Evolutionary conservation across 1,140 invertebrate genomes (phyloP).

Genomic region (Parasteatoda tepidariorum): DNA sequence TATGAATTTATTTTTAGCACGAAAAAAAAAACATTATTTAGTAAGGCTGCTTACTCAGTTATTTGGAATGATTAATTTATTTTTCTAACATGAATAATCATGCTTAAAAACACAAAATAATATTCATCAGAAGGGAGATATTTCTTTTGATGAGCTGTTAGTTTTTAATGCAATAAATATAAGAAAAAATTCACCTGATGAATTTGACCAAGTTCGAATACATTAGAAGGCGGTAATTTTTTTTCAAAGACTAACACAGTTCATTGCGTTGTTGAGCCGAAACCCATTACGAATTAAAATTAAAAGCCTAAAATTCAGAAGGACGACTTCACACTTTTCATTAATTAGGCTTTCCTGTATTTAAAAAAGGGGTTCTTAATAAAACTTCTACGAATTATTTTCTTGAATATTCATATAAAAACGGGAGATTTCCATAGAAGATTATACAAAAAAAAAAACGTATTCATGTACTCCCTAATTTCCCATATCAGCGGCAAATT

Average conservation of each 20-base stretch:
- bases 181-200: neutral
- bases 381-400: constrained; percentile 24
- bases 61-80: too few relatives aligned
- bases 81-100: neutral
- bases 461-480: too few relatives aligned
- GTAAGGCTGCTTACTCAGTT: too few relatives aligned
- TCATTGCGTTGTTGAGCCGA: neutral
- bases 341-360: constrained; percentile 27
- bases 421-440: neutral
- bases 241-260: neutral
- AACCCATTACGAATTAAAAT: constrained; percentile 34
- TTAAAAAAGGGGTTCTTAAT: too few relatives aligned
- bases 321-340: constrained; percentile 32
- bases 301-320: constrained; percentile 27
- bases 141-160: neutral
- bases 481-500: neutral
- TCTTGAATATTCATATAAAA: constrained; percentile 58
- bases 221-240: neutral
- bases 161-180: too few relatives aligned
- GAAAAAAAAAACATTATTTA: too few relatives aligned
- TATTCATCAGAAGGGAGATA: neutral
- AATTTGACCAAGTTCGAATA: neutral
- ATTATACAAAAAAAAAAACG: neutral
- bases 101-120: neutral
- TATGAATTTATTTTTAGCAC: too few relatives aligned